Conservation (phyloP, 2,797 vertebrate species). For the Lophius americanus region DNA sequence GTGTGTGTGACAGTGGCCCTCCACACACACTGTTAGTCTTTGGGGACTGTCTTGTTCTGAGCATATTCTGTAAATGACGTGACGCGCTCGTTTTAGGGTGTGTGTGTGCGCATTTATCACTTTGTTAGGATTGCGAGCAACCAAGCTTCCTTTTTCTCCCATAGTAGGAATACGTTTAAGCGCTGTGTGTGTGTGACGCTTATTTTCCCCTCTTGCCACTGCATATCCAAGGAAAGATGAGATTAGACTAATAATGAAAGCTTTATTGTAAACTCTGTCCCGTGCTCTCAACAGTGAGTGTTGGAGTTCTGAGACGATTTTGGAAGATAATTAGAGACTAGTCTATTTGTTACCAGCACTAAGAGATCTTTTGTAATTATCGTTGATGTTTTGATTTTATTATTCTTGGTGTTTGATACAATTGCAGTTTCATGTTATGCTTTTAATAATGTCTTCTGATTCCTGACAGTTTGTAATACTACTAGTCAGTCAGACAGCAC, state of each 20-base stretch:
- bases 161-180: constrained; percentile 48
- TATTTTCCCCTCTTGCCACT: constrained; percentile 19
- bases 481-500: constrained; percentile 73
- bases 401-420: constrained; percentile 77
- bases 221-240: constrained; percentile 68
- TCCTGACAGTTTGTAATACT: constrained; percentile 76
- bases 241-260: constrained; percentile 73
- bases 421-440: constrained; percentile 70
- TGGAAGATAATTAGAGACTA: constrained; percentile 62
- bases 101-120: constrained; percentile 23
- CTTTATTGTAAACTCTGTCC: constrained; percentile 76
- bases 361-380: constrained; percentile 79
- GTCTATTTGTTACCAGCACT: constrained; percentile 82
- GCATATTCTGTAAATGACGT: constrained; percentile 51
- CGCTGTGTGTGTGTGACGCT: constrained; percentile 28
- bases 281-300: constrained; percentile 52
- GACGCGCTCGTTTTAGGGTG: constrained; percentile 47
- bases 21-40: constrained; percentile 35
- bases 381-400: constrained; percentile 75
- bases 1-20: no score
- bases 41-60: constrained; percentile 44
- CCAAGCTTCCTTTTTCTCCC: constrained; percentile 45
- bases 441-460: constrained; percentile 74
- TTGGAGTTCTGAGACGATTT: constrained; percentile 56
- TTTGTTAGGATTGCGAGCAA: constrained; percentile 28